These are phyloP conservation scores for Acanthornis magna DNA, from an alignment of 2,797 vertebrate species.

Conservation along the genomic window DNA sequence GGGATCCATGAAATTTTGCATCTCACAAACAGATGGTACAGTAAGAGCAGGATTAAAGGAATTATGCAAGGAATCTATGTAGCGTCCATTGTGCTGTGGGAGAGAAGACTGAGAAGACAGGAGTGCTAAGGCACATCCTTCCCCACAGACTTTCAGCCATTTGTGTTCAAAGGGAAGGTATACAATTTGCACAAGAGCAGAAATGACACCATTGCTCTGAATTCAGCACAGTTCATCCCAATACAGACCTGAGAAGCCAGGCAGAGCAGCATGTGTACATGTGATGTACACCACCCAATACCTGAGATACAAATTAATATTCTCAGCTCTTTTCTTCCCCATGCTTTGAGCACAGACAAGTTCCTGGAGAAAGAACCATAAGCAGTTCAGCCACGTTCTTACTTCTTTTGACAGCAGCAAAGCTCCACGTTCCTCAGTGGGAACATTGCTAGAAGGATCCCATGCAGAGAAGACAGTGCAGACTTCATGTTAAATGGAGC, in stretches of 20 bases:
- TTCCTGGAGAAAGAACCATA: not conserved
- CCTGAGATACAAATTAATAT: not conserved
- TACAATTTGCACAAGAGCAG: not conserved
- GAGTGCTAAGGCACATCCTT: not conserved
- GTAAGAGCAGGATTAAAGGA: not conserved
- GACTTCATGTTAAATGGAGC: not conserved
- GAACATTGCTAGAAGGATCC: not conserved
- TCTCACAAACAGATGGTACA: not conserved
- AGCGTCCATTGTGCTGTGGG: not conserved
- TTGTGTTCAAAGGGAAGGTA: not conserved
- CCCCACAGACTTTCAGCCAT: not conserved
- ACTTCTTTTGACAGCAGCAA: not conserved
- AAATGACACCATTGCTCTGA: not conserved
- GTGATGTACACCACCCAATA: not conserved
- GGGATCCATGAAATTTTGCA: not conserved
- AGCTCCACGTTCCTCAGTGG: not conserved
- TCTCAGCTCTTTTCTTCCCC: not conserved
- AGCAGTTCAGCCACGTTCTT: not conserved
- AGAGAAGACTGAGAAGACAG: not conserved
- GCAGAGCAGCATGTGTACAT: not conserved
- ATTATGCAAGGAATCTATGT: not conserved
- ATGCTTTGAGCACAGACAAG: not conserved
- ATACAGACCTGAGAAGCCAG: not conserved
- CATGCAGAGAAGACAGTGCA: not conserved
- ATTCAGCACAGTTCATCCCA: not conserved